A percentile compares a stretch with the other conserved stretches of the same genome.
These are phyloP conservation scores for Pachyramphus minor DNA, from an alignment of 2,113 vertebrate genomes.

Conservation along the genomic window DNA sequence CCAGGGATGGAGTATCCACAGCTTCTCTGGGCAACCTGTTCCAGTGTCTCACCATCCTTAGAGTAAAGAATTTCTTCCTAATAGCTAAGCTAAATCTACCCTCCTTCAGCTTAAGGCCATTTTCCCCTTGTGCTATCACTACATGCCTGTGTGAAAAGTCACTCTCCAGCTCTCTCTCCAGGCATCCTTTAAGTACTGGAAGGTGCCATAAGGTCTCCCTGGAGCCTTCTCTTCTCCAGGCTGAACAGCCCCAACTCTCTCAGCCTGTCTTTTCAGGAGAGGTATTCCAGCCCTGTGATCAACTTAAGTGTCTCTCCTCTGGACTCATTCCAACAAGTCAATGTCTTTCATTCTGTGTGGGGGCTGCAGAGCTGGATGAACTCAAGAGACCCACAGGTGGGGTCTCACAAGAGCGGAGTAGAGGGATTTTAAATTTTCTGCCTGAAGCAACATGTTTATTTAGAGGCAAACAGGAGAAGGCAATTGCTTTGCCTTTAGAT, in stretches of 20 bases:
- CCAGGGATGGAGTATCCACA: neutral
- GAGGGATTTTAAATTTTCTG: neutral
- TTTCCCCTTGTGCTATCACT: neutral
- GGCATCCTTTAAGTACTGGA: neutral
- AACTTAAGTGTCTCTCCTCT: neutral
- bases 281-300: accelerated
- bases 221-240: neutral
- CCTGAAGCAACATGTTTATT: neutral
- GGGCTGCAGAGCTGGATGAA: accelerated
- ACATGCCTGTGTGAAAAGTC: neutral
- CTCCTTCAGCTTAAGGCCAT: neutral
- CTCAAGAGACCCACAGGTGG: neutral
- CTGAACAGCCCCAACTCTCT: neutral
- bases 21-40: neutral
- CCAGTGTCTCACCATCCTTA: neutral
- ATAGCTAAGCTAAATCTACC: neutral
- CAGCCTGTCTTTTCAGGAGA: neutral
- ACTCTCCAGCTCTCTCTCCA: neutral
- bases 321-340: neutral
- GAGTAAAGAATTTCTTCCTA: neutral
- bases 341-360: accelerated
- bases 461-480: neutral
- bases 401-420: neutral
- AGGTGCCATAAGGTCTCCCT: neutral
- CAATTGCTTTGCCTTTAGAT: neutral